Evolutionary conservation across 1,140 invertebrate genomes (phyloP), one percentile per base, ranked within the genome.

Genomic region (Helicorthomorpha holstii): DNA sequence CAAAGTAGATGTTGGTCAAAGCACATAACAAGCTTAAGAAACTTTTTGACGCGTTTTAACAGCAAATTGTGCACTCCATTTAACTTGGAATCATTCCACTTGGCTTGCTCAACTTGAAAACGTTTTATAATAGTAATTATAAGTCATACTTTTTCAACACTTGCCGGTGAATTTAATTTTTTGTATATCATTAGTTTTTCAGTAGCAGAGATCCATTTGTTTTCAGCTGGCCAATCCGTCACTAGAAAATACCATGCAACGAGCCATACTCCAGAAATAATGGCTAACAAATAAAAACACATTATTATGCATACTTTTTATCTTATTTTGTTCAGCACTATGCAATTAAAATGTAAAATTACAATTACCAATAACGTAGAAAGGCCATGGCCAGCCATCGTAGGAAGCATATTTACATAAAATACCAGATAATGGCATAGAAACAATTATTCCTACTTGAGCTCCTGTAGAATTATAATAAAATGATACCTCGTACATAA

Each of bases 381-480:
- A 85, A 1, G 80, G 77, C 59, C 75, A 75, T 29, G 74, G 73
- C 82, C 83, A 87, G 22, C 83, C 82, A 1, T 56, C 58, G n/a
- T 59, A 34, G 47, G 59, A 56, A 12, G 51, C 50, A 56, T 81
- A 75, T 41, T 56, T 49, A 47, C 72, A 72, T 27, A 66, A 51
- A 10, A 56, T 38, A 3, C 63, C 64, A 2, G 60, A 54, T 7
- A 63, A 4, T 38, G 58, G 50, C 19, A 63, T 34, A 7, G 59
- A 52, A 7, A 65, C 3, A 34, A 34, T 7, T 34, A 7, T 45
- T 10, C 22, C 14, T 22, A 45, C 7, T 45, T 22, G 43, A n/a
- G 4, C 19, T 45, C 43, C 22, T n/a, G 22, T 4, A 45, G 19
- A 45, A 10, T 10, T 7, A 4, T 10, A 22, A 4, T 45, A 7